Evolutionary conservation across 2,113 vertebrate genomes (phyloP).

Genomic region (Datnioides undecimradiatus): DNA sequence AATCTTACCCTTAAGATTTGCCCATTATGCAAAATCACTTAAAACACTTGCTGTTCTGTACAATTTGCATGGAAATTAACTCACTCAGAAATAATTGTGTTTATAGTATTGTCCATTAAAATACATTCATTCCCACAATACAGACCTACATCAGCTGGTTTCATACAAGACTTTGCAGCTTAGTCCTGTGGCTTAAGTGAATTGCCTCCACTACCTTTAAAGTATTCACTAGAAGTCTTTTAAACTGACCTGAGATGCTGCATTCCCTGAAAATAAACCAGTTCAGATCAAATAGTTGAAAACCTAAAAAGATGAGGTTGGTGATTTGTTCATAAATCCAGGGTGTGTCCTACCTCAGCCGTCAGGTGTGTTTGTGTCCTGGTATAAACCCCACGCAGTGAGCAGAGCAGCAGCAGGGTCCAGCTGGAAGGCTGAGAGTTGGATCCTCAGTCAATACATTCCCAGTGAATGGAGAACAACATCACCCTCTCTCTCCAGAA

Average conservation of each 20-base stretch:
- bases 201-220: neutral
- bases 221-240: neutral
- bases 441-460: constrained; percentile 65
- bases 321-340: constrained; percentile 29
- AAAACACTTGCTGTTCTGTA: neutral
- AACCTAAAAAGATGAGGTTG: neutral
- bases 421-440: constrained; percentile 69
- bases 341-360: constrained; percentile 70
- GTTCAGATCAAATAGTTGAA: neutral
- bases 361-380: constrained; percentile 67
- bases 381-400: constrained; percentile 55
- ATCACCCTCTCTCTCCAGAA: constrained; percentile 61
- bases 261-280: neutral
- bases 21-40: neutral
- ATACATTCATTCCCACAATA: neutral
- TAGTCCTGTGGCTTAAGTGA: neutral
- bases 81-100: neutral
- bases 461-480: constrained; percentile 66
- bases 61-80: constrained; percentile 3
- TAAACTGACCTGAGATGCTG: constrained; percentile 20
- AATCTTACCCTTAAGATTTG: neutral
- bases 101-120: neutral
- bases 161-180: neutral
- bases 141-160: neutral
- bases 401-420: constrained; percentile 63